Percentiles rank a stretch among this genome's conserved stretches.
Conservation (phyloP, 2,888 invertebrate species). For the Eupithecia inturbata region DNA sequence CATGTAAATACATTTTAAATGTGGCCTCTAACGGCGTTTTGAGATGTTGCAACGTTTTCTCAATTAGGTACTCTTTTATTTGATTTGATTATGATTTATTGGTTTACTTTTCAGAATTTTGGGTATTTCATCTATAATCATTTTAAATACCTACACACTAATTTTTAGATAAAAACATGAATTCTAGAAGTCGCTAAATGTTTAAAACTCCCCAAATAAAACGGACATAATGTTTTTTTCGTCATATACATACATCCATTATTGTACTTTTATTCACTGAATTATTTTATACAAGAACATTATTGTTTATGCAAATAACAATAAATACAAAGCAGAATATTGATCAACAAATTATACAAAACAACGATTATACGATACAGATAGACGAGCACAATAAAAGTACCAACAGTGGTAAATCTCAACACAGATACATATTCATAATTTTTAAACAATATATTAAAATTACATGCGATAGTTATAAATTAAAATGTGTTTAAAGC, state of each 20-base stretch:
- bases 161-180: constrained; percentile 20
- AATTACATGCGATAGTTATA: constrained; percentile 30
- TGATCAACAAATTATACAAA: constrained; percentile 27
- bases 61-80: background rate
- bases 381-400: constrained; percentile 18
- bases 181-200: constrained; percentile 5
- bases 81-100: background rate
- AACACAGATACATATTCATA: constrained; percentile 6
- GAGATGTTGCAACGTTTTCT: constrained; percentile 23
- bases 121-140: constrained; percentile 23
- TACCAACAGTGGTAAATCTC: constrained; percentile 28
- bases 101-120: constrained; percentile 13
- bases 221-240: background rate
- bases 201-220: constrained; percentile 21
- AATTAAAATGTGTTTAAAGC: constrained; percentile 37
- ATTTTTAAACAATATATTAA: background rate
- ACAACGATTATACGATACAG: constrained; percentile 27
- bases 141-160: constrained; percentile 17
- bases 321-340: constrained; percentile 27
- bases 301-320: constrained; percentile 19
- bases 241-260: constrained; percentile 12
- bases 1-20: constrained; percentile 30
- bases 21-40: constrained; percentile 41
- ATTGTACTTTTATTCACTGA: constrained; percentile 28
- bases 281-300: constrained; percentile 17